Evolutionary conservation across 1,140 invertebrate genomes (phyloP).

Genomic region (Bacillus rossius): DNA sequence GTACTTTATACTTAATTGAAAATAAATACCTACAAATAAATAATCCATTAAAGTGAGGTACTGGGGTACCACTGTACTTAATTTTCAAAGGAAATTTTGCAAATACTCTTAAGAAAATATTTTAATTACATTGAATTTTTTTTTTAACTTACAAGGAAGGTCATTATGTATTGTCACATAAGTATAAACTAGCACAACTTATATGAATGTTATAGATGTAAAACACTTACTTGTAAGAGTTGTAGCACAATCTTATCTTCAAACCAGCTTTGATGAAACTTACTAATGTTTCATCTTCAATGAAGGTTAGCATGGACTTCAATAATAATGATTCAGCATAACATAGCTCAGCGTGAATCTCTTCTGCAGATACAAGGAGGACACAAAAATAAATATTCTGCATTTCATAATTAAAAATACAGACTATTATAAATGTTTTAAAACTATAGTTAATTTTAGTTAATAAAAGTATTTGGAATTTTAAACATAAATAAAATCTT

Average conservation of each 20-base stretch:
- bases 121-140: too few relatives aligned
- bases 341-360: slow-evolving; percentile 93
- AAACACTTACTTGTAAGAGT: slow-evolving; percentile 80
- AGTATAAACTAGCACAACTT: neutral
- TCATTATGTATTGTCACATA: too few relatives aligned
- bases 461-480: neutral
- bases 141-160: too few relatives aligned
- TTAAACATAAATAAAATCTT: too few relatives aligned
- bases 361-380: slow-evolving; percentile 51
- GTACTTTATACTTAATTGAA: too few relatives aligned
- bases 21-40: too few relatives aligned
- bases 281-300: slow-evolving; percentile 91
- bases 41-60: too few relatives aligned
- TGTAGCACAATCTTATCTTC: slow-evolving; percentile 88
- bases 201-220: neutral
- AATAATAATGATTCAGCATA: slow-evolving; percentile 88
- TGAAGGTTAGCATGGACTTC: slow-evolving; percentile 83
- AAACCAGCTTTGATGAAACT: slow-evolving; percentile 91
- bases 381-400: slow-evolving; percentile 11
- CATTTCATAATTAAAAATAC: too few relatives aligned
- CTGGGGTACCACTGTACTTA: too few relatives aligned
- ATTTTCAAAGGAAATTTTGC: too few relatives aligned
- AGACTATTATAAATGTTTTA: neutral
- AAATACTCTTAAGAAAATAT: too few relatives aligned
- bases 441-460: neutral